Base-by-base conservation (phyloP, 2,113 vertebrate genomes). In the Cynocephalus volans region DNA sequence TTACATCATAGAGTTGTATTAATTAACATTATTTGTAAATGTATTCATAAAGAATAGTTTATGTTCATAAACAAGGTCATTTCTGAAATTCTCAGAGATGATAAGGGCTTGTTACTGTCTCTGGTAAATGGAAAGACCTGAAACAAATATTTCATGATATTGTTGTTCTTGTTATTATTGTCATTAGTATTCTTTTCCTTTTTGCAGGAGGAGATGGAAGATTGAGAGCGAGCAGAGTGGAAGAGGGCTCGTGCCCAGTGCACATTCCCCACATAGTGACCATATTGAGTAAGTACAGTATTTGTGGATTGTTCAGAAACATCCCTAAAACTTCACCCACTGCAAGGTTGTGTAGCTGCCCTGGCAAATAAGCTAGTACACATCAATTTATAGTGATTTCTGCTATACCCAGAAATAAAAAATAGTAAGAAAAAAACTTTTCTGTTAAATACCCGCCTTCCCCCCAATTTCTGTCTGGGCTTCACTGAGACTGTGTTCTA, bases 201-300 rank as follows among this genome's bases (percentile, higher is more conserved):
- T 88, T 77, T 93, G 36, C 56, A 97, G 96, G 92, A 97, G 65
- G 33, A 89, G 72, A 36, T 14, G 31, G 84, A 69, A 85, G 36
- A 81, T 10, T 10, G 19, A 97, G n/a, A 52, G 3, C 80, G 48
- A 48, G 33, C 28, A 19, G 12, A 23, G 2, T 6, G 33, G 33
- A 50, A 85, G 86, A 4, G 5, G 41, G 15, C 28, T 90, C 6
- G 0, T 28, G 24, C 12, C 9, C 9, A 7, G 17, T 28, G 26
- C 58, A 33, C 28, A 62, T 52, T 81, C 81, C 88, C 88, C 95
- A 96, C 26, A 93, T 96, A 94, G 81, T 97, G 97, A 93, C 73
- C 79, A 56, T 50, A n/a, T 1, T 31, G 69, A 96, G 98, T 98
- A 98, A 97, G 97, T 97, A 95, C 96, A 86, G 8, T 50, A 72